Percentiles rank a stretch among this genome's conserved stretches.
These are phyloP conservation scores for Diabrotica undecimpunctata DNA, from an alignment of 1,140 invertebrate species.

Conservation along the genomic window DNA sequence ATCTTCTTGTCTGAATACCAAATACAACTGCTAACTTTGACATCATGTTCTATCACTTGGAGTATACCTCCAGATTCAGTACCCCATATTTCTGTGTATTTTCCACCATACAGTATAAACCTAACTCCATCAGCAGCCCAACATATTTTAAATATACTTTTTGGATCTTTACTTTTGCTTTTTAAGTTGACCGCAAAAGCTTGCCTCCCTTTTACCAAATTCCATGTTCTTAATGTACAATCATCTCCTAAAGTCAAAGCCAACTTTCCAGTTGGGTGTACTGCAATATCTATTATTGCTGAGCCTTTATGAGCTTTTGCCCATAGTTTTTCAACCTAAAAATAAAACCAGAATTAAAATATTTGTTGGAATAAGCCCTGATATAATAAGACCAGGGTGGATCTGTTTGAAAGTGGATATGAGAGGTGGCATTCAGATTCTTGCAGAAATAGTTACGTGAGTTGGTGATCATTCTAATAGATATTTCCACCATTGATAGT, in stretches of 20 bases:
- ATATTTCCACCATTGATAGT: no score
- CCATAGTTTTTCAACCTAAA: slow-evolving; percentile 65
- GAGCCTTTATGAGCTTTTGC: slow-evolving; percentile 66
- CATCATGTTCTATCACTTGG: slow-evolving; percentile 55
- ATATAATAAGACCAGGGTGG: no score
- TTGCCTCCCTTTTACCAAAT: slow-evolving; percentile 83
- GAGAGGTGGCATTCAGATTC: no score
- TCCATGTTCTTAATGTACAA: slow-evolving; percentile 85
- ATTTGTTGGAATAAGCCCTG: no score
- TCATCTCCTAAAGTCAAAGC: slow-evolving; percentile 83
- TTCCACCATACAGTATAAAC: slow-evolving; percentile 70
- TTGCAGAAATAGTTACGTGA: no score
- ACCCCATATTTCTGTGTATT: slow-evolving; percentile 71
- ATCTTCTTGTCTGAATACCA: slow-evolving; percentile 62
- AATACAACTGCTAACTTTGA: slow-evolving; percentile 61
- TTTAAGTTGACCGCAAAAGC: slow-evolving; percentile 84
- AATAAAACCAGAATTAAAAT: background rate
- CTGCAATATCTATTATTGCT: slow-evolving; percentile 64
- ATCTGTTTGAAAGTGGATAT: no score
- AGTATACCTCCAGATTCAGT: slow-evolving; percentile 67
- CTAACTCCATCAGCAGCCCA: slow-evolving; percentile 67
- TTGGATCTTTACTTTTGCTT: slow-evolving; percentile 56
- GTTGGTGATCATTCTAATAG: no score
- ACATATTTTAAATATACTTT: slow-evolving; percentile 53
- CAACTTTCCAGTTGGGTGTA: slow-evolving; percentile 88